Evolutionary conservation across 2,113 vertebrate species (phyloP).

Genomic region (Platichthys flesus): DNA sequence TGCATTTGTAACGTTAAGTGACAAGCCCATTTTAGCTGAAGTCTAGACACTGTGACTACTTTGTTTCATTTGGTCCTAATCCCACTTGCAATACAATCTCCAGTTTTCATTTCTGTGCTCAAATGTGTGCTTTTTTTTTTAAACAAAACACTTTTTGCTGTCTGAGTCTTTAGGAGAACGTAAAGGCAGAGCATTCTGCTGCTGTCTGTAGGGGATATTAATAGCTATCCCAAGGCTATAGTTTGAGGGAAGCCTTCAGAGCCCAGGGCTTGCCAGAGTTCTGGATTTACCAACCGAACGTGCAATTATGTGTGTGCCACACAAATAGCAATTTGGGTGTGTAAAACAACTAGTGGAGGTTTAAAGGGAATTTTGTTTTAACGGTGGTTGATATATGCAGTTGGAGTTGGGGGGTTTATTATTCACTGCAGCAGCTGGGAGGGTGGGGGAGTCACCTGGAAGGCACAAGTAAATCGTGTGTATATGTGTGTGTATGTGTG

Average conservation of each 20-base stretch:
- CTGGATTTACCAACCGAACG: conserved; percentile 83
- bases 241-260: conserved; percentile 82
- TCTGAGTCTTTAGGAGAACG: conserved; percentile 47
- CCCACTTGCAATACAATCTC: conserved; percentile 19
- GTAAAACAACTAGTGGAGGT: conserved; percentile 80
- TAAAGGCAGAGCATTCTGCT: conserved; percentile 64
- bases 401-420: conserved; percentile 59
- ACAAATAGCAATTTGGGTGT: conserved; percentile 86
- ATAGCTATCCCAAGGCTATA: conserved; percentile 81
- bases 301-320: conserved; percentile 81
- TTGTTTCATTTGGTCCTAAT: conserved; percentile 26
- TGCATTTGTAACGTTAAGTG: conserved; percentile 29
- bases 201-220: conserved; percentile 82
- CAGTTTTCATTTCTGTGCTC: conserved; percentile 40
- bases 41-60: conserved; percentile 47
- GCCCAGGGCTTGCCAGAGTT: conserved; percentile 76
- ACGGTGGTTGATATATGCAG: conserved; percentile 47
- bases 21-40: conserved; percentile 29
- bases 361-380: conserved; percentile 68
- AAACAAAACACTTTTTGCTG: conserved; percentile 20
- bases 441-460: conserved; percentile 50
- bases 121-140: conserved; percentile 44
- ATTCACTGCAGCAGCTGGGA: conserved; percentile 52
- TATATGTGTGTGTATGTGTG: conserved; percentile 4
- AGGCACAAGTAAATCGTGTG: conserved; percentile 22